These are phyloP conservation scores for Lamellibrachia luymesi DNA, from an alignment of 1,140 invertebrate species.

Conservation along the genomic window DNA sequence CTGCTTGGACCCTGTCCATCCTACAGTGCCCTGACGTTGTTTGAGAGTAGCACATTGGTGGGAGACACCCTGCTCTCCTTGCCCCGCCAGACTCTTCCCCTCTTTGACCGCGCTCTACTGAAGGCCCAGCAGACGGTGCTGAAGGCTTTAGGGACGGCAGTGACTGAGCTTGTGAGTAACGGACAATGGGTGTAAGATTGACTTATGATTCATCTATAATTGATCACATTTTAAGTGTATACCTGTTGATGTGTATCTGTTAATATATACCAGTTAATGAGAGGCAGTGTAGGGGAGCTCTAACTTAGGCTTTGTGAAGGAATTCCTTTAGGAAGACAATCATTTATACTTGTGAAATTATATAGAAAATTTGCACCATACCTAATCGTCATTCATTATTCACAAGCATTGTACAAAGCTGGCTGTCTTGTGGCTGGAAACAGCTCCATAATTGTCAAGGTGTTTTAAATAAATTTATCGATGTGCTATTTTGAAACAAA, in stretches of 20 bases:
- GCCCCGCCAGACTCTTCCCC: slow-evolving; percentile 62
- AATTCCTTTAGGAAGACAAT: slow-evolving; percentile 1
- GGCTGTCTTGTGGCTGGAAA: no score
- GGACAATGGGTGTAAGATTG: background rate
- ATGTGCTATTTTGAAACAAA: background rate
- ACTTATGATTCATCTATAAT: background rate
- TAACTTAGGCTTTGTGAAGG: no score
- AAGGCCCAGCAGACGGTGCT: slow-evolving; percentile 64
- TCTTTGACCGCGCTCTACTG: slow-evolving; percentile 66
- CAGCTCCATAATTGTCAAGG: background rate
- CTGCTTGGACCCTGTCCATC: slow-evolving; percentile 17
- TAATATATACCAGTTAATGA: no score
- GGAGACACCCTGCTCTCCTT: slow-evolving; percentile 63
- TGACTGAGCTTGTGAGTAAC: background rate
- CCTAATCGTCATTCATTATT: background rate
- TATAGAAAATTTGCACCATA: background rate
- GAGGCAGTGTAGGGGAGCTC: background rate
- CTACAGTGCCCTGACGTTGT: slow-evolving; percentile 67
- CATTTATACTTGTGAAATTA: slow-evolving; percentile 8
- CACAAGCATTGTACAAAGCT: no score
- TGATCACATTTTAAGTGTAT: background rate
- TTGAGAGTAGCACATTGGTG: slow-evolving; percentile 62
- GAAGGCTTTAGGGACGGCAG: slow-evolving; percentile 19
- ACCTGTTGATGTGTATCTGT: background rate
- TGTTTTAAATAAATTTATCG: background rate